Percentiles rank a stretch among this genome's conserved stretches.
phyloP scores from a whole-genome alignment of 1,140 invertebrate genomes.

The Rhopalosiphum maidis region DNA sequence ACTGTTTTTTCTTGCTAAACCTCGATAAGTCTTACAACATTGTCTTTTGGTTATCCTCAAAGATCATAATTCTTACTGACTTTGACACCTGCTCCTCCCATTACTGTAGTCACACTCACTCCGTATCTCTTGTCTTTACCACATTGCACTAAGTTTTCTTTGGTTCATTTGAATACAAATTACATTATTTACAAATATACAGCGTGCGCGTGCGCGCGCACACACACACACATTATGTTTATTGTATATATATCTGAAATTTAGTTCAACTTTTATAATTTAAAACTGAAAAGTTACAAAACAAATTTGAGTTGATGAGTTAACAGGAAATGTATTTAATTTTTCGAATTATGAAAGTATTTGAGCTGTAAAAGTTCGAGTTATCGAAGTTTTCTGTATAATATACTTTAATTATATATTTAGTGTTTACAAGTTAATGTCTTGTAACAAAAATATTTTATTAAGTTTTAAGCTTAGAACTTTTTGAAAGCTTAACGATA shows the following conservation, averaged over 20 bases:
- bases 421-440: not conserved
- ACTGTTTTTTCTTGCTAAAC: not conserved
- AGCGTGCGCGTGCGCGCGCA: no score
- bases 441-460: not conserved
- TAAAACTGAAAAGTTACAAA: not conserved
- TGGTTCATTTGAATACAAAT: conserved; percentile 4
- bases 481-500: not conserved
- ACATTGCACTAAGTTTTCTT: not conserved
- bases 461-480: not conserved
- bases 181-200: not conserved
- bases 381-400: not conserved
- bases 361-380: not conserved
- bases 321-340: not conserved
- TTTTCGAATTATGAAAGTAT: not conserved
- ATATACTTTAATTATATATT: not conserved
- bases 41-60: not conserved
- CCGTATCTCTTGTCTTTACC: not conserved
- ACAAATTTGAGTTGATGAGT: not conserved
- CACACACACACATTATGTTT: not conserved
- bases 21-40: not conserved
- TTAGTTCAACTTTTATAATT: not conserved
- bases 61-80: not conserved
- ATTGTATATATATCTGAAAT: not conserved
- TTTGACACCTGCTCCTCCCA: not conserved
- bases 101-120: not conserved